phyloP scores from a whole-genome alignment of 2,797 vertebrate species.

The Pangasius mekongensis region DNA sequence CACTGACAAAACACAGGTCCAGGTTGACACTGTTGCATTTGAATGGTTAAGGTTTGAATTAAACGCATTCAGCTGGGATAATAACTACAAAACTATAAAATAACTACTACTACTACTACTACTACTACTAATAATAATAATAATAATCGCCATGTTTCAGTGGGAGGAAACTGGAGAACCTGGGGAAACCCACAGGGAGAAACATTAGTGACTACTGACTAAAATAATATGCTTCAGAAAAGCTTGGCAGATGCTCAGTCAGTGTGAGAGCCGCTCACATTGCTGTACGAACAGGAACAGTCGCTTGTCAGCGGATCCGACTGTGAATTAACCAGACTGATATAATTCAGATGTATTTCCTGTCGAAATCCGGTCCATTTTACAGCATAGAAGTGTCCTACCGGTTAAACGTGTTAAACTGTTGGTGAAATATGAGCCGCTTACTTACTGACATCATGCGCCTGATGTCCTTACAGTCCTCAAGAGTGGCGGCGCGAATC shows the following conservation, averaged over 20 bases:
- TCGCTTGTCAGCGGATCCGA: neutral
- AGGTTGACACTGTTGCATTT: no score
- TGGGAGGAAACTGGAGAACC: no score
- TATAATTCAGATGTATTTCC: neutral
- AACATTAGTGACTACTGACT: neutral
- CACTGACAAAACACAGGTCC: no score
- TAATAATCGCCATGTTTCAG: no score
- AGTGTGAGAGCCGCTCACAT: no score
- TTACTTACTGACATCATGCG: conserved; percentile 75
- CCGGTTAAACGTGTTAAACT: neutral
- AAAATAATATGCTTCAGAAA: neutral
- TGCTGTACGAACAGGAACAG: neutral
- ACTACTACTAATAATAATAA: no score
- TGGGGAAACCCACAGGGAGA: no score
- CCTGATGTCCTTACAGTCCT: conserved; percentile 78
- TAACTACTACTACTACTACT: no score
- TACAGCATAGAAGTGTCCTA: neutral
- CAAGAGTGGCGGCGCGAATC: conserved; percentile 71
- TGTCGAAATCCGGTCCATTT: neutral
- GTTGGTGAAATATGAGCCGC: neutral
- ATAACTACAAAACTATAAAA: no score
- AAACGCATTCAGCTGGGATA: no score
- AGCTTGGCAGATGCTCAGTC: neutral
- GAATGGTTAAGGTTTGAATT: no score
- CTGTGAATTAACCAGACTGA: no score